Base-by-base conservation (phyloP, 2,888 invertebrate species). In the Nebria salina region DNA sequence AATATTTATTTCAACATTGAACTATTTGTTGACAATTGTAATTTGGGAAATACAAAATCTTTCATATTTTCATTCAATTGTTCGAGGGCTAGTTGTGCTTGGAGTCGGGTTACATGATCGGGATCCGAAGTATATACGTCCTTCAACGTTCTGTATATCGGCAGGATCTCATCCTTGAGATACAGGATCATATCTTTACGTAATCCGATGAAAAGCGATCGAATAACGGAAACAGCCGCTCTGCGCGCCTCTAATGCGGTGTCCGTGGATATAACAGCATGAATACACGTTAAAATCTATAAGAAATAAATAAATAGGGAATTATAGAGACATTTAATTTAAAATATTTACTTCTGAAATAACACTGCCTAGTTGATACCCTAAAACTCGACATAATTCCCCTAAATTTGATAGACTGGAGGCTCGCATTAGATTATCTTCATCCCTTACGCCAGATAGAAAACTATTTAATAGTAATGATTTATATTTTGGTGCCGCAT, bases 371-470 rank as follows among this genome's bases (percentile, higher is more conserved):
- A 97, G 89, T 85, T 93, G 93, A 86, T 93, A 96, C 77, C 94
- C 92, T 70, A 97, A 88, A 3, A 95, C 91, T 84, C 93, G 90
- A 84, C 95, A 95, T 15, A 96, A 90, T 89, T 97, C 96, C 0
- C 95, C 96, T 70, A 97, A 90, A 88, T 96, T 96, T 0, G 96
- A 96, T 77, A 97, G 89, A 85, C 95, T 94, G 1, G 96, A 96
- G 15, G 96, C 93, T 85, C 96, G 91, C 68, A 97, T 92, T 42
- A 95, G 88, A 15, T 93, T 91, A 86, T 96, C 96, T 2, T 90
- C 87, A 87, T 96, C 95, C 84, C 92, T 92, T 43, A 93, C 91
- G 2, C 93, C 94, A 84, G 89, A 90, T 41, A 97, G 88, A 87
- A 95, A 94, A 0, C 94, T 93, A 85, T 94, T 93, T 9, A 97